These are phyloP conservation scores for Mesodorylaimus sp. DNA, from an alignment of 2,888 invertebrate genomes.

Conservation along the genomic window DNA sequence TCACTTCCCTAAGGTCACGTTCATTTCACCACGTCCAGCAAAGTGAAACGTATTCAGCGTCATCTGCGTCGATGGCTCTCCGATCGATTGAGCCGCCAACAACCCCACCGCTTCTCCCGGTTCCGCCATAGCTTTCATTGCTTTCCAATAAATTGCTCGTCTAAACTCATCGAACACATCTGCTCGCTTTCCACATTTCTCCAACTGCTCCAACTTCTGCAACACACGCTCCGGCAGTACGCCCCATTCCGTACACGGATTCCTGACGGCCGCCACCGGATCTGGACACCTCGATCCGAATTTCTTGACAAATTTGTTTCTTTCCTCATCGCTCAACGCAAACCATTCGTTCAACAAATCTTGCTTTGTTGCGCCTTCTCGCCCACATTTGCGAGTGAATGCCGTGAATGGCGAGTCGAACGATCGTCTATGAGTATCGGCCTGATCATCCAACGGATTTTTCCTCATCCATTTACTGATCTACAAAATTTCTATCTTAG, in stretches of 20 bases:
- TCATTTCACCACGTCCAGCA: conserved; percentile 99
- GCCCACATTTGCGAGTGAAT: background rate
- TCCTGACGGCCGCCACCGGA: conserved; percentile 34
- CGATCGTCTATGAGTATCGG: too few species aligned
- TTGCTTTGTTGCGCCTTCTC: too few species aligned
- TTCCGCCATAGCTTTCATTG: conserved; percentile 53
- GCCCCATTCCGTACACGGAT: conserved; percentile 56
- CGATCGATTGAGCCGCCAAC: conserved; percentile 88
- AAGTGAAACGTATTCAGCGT: conserved; percentile 99
- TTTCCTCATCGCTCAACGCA: too few species aligned
- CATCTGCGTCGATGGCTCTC: conserved; percentile 99
- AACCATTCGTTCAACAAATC: too few species aligned
- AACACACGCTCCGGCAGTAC: conserved; percentile 53
- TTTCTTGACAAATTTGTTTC: too few species aligned
- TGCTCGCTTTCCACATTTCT: too few species aligned
- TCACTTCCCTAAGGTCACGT: conserved; percentile 96
- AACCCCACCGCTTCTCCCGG: conserved; percentile 93
- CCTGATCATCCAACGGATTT: too few species aligned
- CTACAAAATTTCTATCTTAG: too few species aligned
- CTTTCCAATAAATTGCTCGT: conserved; percentile 29
- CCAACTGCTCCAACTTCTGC: background rate
- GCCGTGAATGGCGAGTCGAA: background rate
- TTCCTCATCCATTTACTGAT: too few species aligned
- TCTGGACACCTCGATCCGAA: too few species aligned
- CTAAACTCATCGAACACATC: conserved; percentile 11